Percentiles rank a stretch among this genome's conserved stretches.
These are phyloP conservation scores for Pterocles gutturalis DNA, from an alignment of 2,113 vertebrate species.

Conservation along the genomic window DNA sequence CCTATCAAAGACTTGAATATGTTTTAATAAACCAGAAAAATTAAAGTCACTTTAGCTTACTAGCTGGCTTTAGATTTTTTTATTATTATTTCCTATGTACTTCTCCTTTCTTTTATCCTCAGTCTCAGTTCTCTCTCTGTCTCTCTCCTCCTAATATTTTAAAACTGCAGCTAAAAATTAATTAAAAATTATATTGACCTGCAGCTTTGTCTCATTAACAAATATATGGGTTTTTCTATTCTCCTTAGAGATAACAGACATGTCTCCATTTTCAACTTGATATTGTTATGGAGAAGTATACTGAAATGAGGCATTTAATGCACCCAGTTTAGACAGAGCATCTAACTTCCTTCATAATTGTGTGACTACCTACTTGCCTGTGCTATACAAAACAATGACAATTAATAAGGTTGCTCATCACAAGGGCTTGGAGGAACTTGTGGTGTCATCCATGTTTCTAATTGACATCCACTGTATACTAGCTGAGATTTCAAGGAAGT, in stretches of 20 bases:
- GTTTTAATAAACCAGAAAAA: slow-evolving; percentile 71
- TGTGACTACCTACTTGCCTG: not conserved
- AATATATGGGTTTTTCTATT: not conserved
- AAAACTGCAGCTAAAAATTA: not conserved
- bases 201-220: slow-evolving; percentile 17
- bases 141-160: not conserved
- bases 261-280: not conserved
- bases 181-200: slow-evolving; percentile 5
- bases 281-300: not conserved
- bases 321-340: not conserved
- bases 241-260: not conserved
- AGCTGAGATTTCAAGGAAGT: not conserved
- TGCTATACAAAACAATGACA: not conserved
- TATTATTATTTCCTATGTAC: not conserved
- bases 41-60: slow-evolving; percentile 31
- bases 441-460: not conserved
- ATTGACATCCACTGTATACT: not conserved
- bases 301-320: not conserved
- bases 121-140: not conserved
- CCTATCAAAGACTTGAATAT: slow-evolving; percentile 54
- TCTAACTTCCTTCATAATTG: not conserved
- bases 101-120: not conserved
- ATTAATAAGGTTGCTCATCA: not conserved
- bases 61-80: not conserved
- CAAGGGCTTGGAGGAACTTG: not conserved